A percentile compares a stretch with the other conserved stretches of the same genome.
Evolutionary conservation across 2,797 vertebrate species (phyloP).

Genomic region (Channa striata): DNA sequence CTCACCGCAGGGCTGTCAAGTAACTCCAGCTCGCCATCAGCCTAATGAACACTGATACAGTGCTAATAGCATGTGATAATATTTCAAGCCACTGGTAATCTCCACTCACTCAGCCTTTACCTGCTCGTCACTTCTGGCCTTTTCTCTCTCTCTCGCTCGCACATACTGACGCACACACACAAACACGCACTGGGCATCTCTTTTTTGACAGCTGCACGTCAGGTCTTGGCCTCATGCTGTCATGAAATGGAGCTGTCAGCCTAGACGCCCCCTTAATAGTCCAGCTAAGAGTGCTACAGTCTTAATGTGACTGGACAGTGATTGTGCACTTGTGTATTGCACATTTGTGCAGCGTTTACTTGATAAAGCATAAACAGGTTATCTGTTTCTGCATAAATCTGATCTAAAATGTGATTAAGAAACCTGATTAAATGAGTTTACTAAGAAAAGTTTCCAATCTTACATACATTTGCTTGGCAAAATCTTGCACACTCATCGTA

Average conservation of each 20-base stretch:
- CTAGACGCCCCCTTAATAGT: constrained; percentile 53
- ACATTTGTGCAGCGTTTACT: not conserved
- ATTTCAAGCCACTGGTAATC: constrained; percentile 79
- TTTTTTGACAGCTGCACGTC: constrained; percentile 58
- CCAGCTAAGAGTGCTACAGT: constrained; percentile 37
- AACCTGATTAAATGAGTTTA: no score
- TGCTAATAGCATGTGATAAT: constrained; percentile 82
- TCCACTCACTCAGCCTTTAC: constrained; percentile 74
- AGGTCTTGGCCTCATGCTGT: constrained; percentile 68
- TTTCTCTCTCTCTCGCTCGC: constrained; percentile 8
- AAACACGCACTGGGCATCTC: constrained; percentile 16
- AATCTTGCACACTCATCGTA: no score
- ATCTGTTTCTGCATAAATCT: no score
- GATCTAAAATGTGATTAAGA: no score
- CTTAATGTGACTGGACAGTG: constrained; percentile 72
- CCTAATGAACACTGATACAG: constrained; percentile 81
- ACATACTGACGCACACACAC: not conserved
- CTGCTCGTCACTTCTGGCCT: constrained; percentile 54
- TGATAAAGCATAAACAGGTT: not conserved
- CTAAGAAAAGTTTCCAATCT: no score
- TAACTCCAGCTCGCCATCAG: constrained; percentile 64
- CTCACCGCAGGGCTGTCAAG: constrained; percentile 56
- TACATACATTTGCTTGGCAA: no score
- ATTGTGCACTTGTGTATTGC: constrained; percentile 12
- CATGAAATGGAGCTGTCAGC: constrained; percentile 62